Percentiles rank a stretch among this genome's conserved stretches.
phyloP scores from a whole-genome alignment of 2,888 invertebrate species.

The Nasonovia ribisnigri region DNA sequence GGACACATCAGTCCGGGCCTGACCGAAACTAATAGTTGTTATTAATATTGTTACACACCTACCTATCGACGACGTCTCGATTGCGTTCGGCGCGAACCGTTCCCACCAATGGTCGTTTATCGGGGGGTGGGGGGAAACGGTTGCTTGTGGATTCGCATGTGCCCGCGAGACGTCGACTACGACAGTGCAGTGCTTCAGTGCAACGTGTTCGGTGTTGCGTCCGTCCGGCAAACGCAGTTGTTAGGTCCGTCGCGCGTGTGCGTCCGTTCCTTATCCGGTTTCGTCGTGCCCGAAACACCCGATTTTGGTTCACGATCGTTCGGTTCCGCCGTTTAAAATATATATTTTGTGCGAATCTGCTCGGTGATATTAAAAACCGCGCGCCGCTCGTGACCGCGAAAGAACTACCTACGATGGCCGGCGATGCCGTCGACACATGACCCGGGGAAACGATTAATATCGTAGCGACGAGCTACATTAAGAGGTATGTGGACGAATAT shows the following conservation, averaged over 20 bases:
- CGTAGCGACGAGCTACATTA: not conserved
- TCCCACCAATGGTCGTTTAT: not conserved
- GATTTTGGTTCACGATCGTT: not conserved
- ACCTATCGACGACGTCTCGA: not conserved
- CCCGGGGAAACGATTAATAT: not conserved
- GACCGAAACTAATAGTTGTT: not conserved
- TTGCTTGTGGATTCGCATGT: slow-evolving; percentile 27
- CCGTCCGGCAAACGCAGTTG: not conserved
- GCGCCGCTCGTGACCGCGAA: not conserved
- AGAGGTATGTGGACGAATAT: not conserved
- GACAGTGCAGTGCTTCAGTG: slow-evolving; percentile 7
- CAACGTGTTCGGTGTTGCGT: slow-evolving; percentile 24
- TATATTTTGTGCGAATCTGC: not conserved
- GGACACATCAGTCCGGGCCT: not conserved
- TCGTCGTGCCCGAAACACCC: not conserved
- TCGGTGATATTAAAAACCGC: not conserved
- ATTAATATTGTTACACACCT: not conserved
- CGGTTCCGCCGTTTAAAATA: not conserved
- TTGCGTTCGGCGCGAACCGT: not conserved
- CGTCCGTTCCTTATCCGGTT: not conserved
- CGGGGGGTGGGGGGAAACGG: slow-evolving; percentile 24
- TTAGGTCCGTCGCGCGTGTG: not conserved
- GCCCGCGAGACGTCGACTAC: not conserved
- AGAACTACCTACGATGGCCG: not conserved
- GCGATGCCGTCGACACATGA: not conserved